Evolutionary conservation across 2,797 vertebrate genomes (phyloP), one percentile per base, ranked within the genome.

Genomic region (Rhinogobio ventralis): DNA sequence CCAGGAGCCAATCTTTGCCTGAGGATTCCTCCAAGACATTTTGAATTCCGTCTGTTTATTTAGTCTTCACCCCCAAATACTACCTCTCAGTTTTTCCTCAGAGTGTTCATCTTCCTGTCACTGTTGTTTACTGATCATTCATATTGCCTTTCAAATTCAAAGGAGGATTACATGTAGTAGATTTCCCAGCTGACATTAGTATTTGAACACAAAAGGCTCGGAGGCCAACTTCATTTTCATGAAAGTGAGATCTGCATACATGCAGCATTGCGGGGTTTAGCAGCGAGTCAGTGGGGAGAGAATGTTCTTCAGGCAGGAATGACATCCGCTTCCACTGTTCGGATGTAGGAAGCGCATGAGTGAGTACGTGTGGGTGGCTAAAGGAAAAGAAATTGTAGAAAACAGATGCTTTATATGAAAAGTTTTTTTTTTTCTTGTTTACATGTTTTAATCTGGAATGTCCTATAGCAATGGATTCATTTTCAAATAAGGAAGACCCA

Each of bases 101-200:
- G 33, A 42, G 73, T 55, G 30, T 49, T 71, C 67, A 53, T 73
- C 33, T 53, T 79, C 28, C 33, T 19, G 57, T 60, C 68, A 85
- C 6, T 10, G 6, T 45, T 83, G 81, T 75, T 76, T 75, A 57
- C 71, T 28, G 28, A 85, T 81, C 73, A 76, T 81, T 69, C 73
- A 69, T 28, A 68, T 45, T 75, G 23, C 39, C 46, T 79, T 72
- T 72, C 55, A 72, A 79, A 79, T 85, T 78, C 55, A 71, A 82
- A 86, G 69, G 62, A 69, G 72, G 64, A 82, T 86, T 69, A 69
- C 51, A 62, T 36, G 20, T 76, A 71, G 80, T 62, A 69, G 73
- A 82, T 86, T 86, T 86, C 73, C 51, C 79, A 71, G 53, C 66
- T 78, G 79, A 86, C 80, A 28, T 60, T 46, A 75, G 62, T 66